phyloP scores from a whole-genome alignment of 2,113 vertebrate species.

The Phrynosoma platyrhinos region DNA sequence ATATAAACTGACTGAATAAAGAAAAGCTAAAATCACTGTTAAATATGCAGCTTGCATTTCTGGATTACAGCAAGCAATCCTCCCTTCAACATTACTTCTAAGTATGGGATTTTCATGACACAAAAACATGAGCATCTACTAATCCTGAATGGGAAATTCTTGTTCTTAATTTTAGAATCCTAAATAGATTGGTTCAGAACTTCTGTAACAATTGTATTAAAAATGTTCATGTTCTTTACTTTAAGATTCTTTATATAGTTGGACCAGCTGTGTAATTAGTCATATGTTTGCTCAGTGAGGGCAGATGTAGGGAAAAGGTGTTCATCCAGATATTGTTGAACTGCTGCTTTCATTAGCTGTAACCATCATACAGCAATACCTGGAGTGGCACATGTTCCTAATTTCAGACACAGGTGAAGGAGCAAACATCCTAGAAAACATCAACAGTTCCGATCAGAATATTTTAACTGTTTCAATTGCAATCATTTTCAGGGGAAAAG shows the following conservation, averaged over 20 bases:
- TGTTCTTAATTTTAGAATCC: conserved; percentile 47
- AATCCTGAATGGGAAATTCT: conserved; percentile 20
- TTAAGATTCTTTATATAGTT: conserved; percentile 13
- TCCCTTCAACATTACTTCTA: not conserved
- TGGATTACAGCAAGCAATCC: conserved; percentile 33
- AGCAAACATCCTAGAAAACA: not conserved
- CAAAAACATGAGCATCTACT: conserved; percentile 29
- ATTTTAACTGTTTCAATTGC: not conserved
- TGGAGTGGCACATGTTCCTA: no score
- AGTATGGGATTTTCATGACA: not conserved
- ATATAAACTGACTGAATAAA: conserved; percentile 25
- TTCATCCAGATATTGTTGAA: no score
- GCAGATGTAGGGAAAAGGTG: not conserved
- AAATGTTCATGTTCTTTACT: conserved; percentile 17
- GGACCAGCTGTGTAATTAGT: not conserved
- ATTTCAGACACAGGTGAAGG: not conserved
- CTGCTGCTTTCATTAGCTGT: no score
- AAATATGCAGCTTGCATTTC: conserved; percentile 31
- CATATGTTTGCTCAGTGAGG: not conserved
- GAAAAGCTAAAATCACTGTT: conserved; percentile 31
- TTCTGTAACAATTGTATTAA: conserved; percentile 24
- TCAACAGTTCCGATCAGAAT: no score
- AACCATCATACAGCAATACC: no score
- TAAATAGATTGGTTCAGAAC: not conserved
- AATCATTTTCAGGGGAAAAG: not conserved